phyloP scores from a whole-genome alignment of 2,888 invertebrate species.

The Dryomyza anilis region DNA sequence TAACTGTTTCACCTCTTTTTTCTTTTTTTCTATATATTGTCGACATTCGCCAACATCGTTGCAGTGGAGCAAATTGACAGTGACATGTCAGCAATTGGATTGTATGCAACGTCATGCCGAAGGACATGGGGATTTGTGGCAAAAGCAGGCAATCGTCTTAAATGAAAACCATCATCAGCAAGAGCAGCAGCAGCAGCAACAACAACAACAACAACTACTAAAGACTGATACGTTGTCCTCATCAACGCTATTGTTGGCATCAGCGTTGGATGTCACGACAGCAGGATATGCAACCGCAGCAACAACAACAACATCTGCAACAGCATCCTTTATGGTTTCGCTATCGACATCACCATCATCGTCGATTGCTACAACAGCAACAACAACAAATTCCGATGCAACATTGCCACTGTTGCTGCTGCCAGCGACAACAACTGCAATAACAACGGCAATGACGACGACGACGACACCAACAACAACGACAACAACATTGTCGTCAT shows the following conservation, averaged over 20 bases:
- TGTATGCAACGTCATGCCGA: slow-evolving; percentile 61
- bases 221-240: slow-evolving; percentile 38
- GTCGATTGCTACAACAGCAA: slow-evolving; percentile 29
- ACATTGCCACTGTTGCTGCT: neutral
- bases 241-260: slow-evolving; percentile 18
- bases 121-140: slow-evolving; percentile 61
- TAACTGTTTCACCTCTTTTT: no score
- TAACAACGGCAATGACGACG: slow-evolving; percentile 4
- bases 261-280: slow-evolving; percentile 19
- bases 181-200: slow-evolving; percentile 37
- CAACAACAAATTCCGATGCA: neutral
- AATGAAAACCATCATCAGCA: slow-evolving; percentile 53
- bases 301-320: slow-evolving; percentile 36
- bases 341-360: slow-evolving; percentile 36
- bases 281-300: slow-evolving; percentile 30
- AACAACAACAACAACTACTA: slow-evolving; percentile 37
- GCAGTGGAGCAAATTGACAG: slow-evolving; percentile 60
- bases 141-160: slow-evolving; percentile 58
- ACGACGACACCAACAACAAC: slow-evolving; percentile 29
- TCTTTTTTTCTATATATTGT: neutral
- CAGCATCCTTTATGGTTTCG: slow-evolving; percentile 32
- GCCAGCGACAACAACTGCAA: slow-evolving; percentile 26
- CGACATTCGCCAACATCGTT: neutral
- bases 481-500: slow-evolving; percentile 12
- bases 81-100: slow-evolving; percentile 60